Evolutionary conservation across 2,113 vertebrate genomes (phyloP).

Genomic region (Syngnathus floridae): DNA sequence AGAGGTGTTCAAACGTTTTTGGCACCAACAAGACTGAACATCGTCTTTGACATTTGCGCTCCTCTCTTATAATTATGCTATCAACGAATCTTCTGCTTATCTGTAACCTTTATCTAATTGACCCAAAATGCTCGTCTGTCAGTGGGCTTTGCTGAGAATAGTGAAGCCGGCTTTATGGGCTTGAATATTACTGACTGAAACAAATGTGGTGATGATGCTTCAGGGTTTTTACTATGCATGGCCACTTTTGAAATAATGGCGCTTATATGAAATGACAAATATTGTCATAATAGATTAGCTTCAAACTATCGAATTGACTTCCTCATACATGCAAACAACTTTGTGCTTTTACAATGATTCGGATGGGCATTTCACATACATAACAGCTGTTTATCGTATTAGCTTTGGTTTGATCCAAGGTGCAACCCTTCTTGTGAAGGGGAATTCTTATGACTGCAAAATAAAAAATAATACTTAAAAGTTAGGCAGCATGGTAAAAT

Average conservation of each 20-base stretch:
- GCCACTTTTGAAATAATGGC: background rate
- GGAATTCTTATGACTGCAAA: too few species aligned
- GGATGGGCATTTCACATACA: background rate
- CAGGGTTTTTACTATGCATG: background rate
- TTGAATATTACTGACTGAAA: slow-evolving; percentile 6
- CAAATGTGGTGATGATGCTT: background rate
- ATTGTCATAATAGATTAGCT: background rate
- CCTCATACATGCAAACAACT: background rate
- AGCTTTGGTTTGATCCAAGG: too few species aligned
- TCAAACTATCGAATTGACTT: background rate
- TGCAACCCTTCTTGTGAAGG: too few species aligned
- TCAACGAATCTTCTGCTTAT: slow-evolving; percentile 28
- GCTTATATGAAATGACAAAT: background rate
- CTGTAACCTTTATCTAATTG: slow-evolving; percentile 47
- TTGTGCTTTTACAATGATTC: background rate
- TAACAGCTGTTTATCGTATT: too few species aligned
- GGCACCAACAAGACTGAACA: slow-evolving; percentile 50
- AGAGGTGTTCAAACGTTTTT: background rate
- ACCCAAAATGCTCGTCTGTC: slow-evolving; percentile 21
- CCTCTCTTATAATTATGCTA: slow-evolving; percentile 44
- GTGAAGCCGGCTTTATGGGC: slow-evolving; percentile 22
- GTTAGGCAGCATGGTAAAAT: too few species aligned
- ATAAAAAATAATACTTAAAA: too few species aligned
- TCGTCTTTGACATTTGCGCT: slow-evolving; percentile 55
- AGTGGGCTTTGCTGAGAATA: slow-evolving; percentile 20